Base-by-base conservation (phyloP, 2,888 invertebrate genomes). In the Phengaris arion region DNA sequence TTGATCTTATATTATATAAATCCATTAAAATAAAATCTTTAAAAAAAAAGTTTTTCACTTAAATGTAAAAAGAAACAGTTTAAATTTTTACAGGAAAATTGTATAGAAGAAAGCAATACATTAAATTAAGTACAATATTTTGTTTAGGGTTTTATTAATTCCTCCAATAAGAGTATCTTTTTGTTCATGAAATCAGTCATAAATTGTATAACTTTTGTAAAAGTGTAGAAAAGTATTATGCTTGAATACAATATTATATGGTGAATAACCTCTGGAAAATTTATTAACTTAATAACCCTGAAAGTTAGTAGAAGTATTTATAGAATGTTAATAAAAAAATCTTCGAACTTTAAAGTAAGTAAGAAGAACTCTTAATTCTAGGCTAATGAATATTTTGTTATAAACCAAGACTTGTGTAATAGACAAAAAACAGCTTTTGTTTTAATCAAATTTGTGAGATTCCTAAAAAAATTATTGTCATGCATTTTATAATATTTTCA, bases 81-180 rank as follows among this genome's bases (percentile, higher is more conserved):
- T 6, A 48, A 48, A 48, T 1, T 13, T n/a, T 35, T 35, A 15
- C 15, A n/a, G 15, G 57, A 57, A 57, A 57, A 57, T 57, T 57
- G n/a, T 8, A 22, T 6, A 22, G 5, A 4, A 59, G 10, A 59
- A 59, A 22, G 4, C 7, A 57, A 15, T 9, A 10, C 22, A 59
- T 22, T 59, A 59, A 59, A 59, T 22, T 59, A 59, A 59, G 59
- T 59, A 59, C 59, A 59, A 59, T 59, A 54, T 54, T 12, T 54
- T 54, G 54, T 54, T 54, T 54, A 54, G 2, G 10, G 12, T 54
- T 12, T 48, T 48, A 6, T 48, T 48, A 48, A 48, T 48, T 48
- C 6, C 48, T 48, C 48, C 35, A 35, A 48, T 8, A 54, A 13
- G 54, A 57, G 15, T 15, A 15, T 22, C 3, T 59, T 22, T 59